Percentiles rank a stretch among this genome's conserved stretches.
phyloP scores from a whole-genome alignment of 2,797 vertebrate genomes.

The Tolypeutes matacus region DNA sequence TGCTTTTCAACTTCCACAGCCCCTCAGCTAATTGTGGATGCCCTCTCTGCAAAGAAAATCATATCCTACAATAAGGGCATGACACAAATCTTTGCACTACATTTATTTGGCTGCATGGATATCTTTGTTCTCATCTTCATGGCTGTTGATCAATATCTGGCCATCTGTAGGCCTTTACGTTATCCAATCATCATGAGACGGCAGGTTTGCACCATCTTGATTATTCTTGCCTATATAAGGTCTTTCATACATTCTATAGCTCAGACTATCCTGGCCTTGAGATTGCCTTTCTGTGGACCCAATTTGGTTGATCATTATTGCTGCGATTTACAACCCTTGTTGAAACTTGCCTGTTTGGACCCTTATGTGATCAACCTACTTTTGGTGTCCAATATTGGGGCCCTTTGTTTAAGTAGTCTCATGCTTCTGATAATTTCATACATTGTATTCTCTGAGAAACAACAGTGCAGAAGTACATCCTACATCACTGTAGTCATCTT shows the following conservation, averaged over 20 bases:
- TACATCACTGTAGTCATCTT: conserved; percentile 72
- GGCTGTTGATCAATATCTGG: conserved; percentile 21
- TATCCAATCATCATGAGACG: conserved; percentile 52
- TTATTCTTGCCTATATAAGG: conserved; percentile 34
- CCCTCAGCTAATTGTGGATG: conserved; percentile 73
- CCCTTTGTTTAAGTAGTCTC: conserved; percentile 56
- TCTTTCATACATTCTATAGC: conserved; percentile 48
- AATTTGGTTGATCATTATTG: conserved; percentile 74
- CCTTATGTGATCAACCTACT: conserved; percentile 44
- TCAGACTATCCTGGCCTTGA: conserved; percentile 38
- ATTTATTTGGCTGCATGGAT: conserved; percentile 68
- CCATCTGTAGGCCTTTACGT: conserved; percentile 58
- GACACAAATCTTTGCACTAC: conserved; percentile 53
- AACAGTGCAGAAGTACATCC: conserved; percentile 65
- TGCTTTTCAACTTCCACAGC: conserved; percentile 66
- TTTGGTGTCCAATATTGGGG: conserved; percentile 51
- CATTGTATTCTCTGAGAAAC: conserved; percentile 48
- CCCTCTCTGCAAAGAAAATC: conserved; percentile 43
- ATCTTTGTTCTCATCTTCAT: conserved; percentile 73
- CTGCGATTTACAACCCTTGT: conserved; percentile 75
- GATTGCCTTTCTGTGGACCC: conserved; percentile 58
- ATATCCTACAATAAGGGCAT: conserved; percentile 67
- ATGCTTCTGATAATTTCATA: conserved; percentile 54
- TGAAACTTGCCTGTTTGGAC: conserved; percentile 75
- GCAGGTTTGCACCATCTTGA: background rate